These are phyloP conservation scores for Euphonia xanthogaster DNA, from an alignment of 2,797 vertebrate species.

Conservation along the genomic window DNA sequence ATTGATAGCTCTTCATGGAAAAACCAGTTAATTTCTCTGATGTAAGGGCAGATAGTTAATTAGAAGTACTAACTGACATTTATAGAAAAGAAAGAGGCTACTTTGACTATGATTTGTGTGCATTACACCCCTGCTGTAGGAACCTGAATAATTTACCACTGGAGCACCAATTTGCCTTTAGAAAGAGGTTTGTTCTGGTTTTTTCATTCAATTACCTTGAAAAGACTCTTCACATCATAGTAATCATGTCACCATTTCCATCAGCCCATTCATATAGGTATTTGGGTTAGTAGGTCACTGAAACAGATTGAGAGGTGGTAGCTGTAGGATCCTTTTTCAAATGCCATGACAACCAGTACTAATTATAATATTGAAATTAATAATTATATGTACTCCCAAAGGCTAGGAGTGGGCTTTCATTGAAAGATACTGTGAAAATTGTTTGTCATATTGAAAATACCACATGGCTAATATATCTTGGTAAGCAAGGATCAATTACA, in stretches of 20 bases:
- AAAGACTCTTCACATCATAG: neutral
- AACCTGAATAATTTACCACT: neutral
- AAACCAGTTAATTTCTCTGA: neutral
- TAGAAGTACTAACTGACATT: neutral
- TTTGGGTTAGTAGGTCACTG: conserved; percentile 56
- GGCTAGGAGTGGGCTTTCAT: neutral
- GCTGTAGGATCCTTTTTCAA: conserved; percentile 11
- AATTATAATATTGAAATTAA: neutral
- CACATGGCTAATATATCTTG: neutral
- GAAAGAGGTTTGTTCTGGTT: neutral
- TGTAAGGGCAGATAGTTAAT: neutral
- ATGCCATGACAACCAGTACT: conserved; percentile 4
- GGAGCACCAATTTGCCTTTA: neutral
- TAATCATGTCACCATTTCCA: conserved; percentile 13
- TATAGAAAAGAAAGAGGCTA: neutral
- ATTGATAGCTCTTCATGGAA: neutral
- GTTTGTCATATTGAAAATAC: neutral
- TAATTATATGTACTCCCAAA: neutral
- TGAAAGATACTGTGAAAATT: neutral
- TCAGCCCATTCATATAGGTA: conserved; percentile 33
- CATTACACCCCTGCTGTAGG: neutral
- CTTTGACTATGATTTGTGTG: neutral
- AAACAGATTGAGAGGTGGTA: conserved; percentile 47
- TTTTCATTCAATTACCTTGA: conserved; percentile 32
- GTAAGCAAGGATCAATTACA: neutral